Evolutionary conservation across 2,888 invertebrate genomes (phyloP).

Genomic region (Trichogramma dendrolimi): DNA sequence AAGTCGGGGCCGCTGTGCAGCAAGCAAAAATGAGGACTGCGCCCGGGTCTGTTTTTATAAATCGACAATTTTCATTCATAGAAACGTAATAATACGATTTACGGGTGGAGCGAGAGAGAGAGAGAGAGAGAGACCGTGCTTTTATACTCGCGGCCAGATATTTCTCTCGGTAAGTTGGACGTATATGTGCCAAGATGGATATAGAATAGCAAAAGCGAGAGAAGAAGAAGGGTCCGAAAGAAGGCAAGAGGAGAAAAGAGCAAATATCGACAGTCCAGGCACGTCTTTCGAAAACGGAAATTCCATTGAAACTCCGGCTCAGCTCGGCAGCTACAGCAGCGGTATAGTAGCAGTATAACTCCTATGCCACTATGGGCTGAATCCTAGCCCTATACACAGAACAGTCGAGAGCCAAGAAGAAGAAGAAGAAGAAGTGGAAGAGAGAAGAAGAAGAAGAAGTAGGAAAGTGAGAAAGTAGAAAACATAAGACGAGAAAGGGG

Average conservation of each 20-base stretch:
- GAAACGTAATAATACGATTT: too few species aligned
- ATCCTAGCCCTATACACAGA: not conserved
- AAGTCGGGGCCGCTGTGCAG: too few species aligned
- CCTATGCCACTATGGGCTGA: not conserved
- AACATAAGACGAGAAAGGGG: conserved; percentile 14
- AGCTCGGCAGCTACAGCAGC: not conserved
- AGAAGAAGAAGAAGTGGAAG: not conserved
- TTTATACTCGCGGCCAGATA: not conserved
- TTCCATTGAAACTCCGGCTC: conserved; percentile 39
- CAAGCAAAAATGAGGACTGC: too few species aligned
- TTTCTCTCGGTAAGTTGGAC: not conserved
- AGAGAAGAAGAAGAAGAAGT: not conserved
- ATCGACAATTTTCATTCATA: too few species aligned
- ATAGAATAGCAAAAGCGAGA: not conserved
- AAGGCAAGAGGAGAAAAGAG: not conserved
- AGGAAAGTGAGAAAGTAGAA: conserved; percentile 3
- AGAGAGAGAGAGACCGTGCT: not conserved
- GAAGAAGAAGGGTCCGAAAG: not conserved
- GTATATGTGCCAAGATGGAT: too few species aligned
- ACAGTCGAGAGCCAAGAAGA: not conserved
- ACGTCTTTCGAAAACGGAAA: conserved; percentile 41
- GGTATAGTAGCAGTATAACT: too few species aligned
- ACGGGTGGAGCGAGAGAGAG: too few species aligned
- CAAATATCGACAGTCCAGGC: conserved; percentile 33
- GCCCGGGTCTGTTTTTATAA: too few species aligned